phyloP scores from a whole-genome alignment of 2,888 invertebrate genomes.

The Chorisops tibialis region DNA sequence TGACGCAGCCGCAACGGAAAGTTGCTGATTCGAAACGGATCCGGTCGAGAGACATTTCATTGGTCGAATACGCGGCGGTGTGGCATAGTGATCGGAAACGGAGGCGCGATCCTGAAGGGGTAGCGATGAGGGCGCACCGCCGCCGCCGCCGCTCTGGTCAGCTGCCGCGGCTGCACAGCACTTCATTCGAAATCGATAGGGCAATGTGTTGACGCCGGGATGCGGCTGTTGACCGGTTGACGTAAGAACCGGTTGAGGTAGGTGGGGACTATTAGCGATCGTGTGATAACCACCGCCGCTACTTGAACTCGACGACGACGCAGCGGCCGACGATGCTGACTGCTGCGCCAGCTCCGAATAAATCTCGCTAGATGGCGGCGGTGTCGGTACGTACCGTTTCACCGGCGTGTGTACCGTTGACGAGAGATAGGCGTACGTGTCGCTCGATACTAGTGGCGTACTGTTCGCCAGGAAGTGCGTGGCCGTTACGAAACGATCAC shows the following conservation, averaged over 20 bases:
- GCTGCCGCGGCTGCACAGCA: slow-evolving; percentile 40
- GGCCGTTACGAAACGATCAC: slow-evolving; percentile 39
- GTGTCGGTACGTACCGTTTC: slow-evolving; percentile 51
- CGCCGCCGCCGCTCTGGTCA: slow-evolving; percentile 1
- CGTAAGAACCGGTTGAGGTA: slow-evolving; percentile 34
- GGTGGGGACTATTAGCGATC: slow-evolving; percentile 21
- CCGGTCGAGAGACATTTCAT: slow-evolving; percentile 28
- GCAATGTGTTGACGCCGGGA: slow-evolving; percentile 39
- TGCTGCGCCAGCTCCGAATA: slow-evolving; percentile 38
- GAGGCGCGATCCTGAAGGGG: slow-evolving; percentile 28
- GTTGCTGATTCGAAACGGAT: slow-evolving; percentile 12
- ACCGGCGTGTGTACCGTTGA: slow-evolving; percentile 52
- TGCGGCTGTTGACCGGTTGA: slow-evolving; percentile 28
- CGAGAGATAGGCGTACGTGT: slow-evolving; percentile 47
- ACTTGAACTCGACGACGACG: slow-evolving; percentile 33
- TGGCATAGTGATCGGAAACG: slow-evolving; percentile 40
- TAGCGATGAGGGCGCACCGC: slow-evolving; percentile 15
- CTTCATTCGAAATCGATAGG: slow-evolving; percentile 47
- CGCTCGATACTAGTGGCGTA: slow-evolving; percentile 44
- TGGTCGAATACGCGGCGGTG: slow-evolving; percentile 41
- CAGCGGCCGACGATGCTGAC: too few relatives aligned
- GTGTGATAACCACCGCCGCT: slow-evolving; percentile 31
- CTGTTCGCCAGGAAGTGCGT: slow-evolving; percentile 42
- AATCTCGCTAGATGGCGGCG: slow-evolving; percentile 45
- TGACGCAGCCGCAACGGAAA: slow-evolving; percentile 1